These are phyloP conservation scores for Drusus annulatus DNA, from an alignment of 1,140 invertebrate species.

Conservation along the genomic window DNA sequence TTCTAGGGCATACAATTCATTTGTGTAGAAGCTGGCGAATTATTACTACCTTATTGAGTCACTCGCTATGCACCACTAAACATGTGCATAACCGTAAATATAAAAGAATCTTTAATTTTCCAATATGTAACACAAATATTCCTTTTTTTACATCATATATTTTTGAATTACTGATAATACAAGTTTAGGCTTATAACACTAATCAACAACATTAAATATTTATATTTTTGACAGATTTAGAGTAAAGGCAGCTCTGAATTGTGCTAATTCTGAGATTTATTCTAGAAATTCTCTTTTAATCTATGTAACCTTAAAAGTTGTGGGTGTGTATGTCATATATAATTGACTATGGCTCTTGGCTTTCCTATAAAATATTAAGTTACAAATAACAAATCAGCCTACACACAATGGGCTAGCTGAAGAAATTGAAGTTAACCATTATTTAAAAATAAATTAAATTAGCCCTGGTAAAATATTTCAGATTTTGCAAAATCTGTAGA, in stretches of 20 bases:
- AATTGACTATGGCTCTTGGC: conserved; percentile 34
- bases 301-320: conserved; percentile 17
- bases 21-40: background rate
- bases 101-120: conserved; percentile 11
- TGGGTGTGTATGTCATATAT: conserved; percentile 11
- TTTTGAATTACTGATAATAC: background rate
- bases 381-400: background rate
- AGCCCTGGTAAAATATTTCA: background rate
- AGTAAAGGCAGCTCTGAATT: conserved; percentile 37
- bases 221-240: conserved; percentile 36
- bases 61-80: background rate
- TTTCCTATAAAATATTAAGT: conserved; percentile 12
- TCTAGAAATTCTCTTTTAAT: conserved; percentile 3
- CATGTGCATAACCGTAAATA: no score
- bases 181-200: conserved; percentile 32
- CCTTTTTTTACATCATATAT: background rate
- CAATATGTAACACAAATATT: background rate
- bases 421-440: background rate
- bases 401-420: no score
- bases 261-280: conserved; percentile 32
- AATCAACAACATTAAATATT: conserved; percentile 37
- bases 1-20: background rate
- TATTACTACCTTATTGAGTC: background rate
- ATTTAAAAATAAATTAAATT: background rate
- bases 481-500: no score